These are phyloP conservation scores for Cheilosia scutellata DNA, from an alignment of 2,888 invertebrate genomes.

Conservation along the genomic window DNA sequence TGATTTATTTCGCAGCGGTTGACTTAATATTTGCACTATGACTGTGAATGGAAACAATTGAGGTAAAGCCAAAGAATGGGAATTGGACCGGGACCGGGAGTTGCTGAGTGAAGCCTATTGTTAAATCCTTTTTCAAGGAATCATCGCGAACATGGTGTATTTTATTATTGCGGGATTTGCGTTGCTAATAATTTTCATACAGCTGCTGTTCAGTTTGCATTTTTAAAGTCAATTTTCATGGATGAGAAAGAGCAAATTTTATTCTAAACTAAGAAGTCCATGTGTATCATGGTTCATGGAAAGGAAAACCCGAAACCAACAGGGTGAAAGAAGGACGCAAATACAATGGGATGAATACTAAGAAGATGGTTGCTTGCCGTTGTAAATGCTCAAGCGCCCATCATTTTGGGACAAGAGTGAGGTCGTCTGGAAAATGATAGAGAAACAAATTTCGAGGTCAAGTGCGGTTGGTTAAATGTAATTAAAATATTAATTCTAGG, in stretches of 20 bases:
- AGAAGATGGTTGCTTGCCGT: not conserved
- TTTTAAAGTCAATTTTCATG: not conserved
- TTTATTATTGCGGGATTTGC: slow-evolving; percentile 20
- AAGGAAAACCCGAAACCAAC: too few relatives aligned
- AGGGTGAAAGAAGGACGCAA: too few relatives aligned
- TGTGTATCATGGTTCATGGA: too few relatives aligned
- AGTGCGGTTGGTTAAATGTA: slow-evolving; percentile 42
- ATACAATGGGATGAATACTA: too few relatives aligned
- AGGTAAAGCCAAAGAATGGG: not conserved
- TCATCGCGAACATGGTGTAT: slow-evolving; percentile 23
- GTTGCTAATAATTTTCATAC: not conserved
- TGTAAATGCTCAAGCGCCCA: too few relatives aligned
- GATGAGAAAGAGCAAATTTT: not conserved
- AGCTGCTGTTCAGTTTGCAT: not conserved
- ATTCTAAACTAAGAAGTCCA: not conserved
- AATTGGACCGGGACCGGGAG: too few relatives aligned
- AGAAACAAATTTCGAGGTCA: slow-evolving; percentile 44
- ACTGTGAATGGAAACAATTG: slow-evolving; percentile 23
- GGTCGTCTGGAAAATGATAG: not conserved
- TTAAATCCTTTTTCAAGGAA: slow-evolving; percentile 15
- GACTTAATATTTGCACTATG: slow-evolving; percentile 27
- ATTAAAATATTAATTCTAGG: slow-evolving; percentile 49
- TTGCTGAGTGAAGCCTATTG: not conserved
- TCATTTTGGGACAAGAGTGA: not conserved
- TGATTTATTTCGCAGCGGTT: slow-evolving; percentile 43